Percentiles rank a stretch among this genome's conserved stretches.
phyloP scores from a whole-genome alignment of 1,140 invertebrate species.

The Limonius californicus region DNA sequence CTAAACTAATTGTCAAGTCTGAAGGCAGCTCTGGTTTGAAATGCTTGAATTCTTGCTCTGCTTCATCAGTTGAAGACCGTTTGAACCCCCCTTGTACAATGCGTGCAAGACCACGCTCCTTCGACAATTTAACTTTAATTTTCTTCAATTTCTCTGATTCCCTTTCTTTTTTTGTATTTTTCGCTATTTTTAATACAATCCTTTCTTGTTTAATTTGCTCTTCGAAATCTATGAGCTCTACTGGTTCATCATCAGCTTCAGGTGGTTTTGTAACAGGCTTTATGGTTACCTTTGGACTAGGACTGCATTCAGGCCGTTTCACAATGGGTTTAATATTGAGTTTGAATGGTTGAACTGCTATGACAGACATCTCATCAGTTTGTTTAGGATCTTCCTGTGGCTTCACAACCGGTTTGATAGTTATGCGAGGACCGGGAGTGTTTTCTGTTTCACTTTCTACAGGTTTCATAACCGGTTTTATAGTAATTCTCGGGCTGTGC shows the following conservation, averaged over 20 bases:
- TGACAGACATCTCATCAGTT: background rate
- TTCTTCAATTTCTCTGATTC: conserved; percentile 39
- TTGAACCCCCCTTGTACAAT: conserved; percentile 38
- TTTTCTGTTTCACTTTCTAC: conserved; percentile 28
- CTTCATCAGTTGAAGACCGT: conserved; percentile 20
- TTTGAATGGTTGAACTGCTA: conserved; percentile 31
- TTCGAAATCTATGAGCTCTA: conserved; percentile 20
- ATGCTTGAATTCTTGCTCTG: conserved; percentile 3
- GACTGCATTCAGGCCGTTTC: conserved; percentile 29
- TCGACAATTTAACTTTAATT: conserved; percentile 45
- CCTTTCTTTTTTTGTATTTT: conserved; percentile 32
- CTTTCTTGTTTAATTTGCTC: conserved; percentile 41
- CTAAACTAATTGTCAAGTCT: conserved; percentile 21
- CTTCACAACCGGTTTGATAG: conserved; percentile 29
- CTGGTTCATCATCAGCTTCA: background rate
- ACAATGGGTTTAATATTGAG: conserved; percentile 42
- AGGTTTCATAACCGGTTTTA: conserved; percentile 37
- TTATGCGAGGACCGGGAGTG: conserved; percentile 19
- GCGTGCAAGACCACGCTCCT: conserved; percentile 41
- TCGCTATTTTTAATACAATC: conserved; percentile 46
- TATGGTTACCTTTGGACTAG: conserved; percentile 33
- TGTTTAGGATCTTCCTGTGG: conserved; percentile 3
- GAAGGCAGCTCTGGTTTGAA: background rate
- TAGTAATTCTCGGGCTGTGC: conserved; percentile 43
- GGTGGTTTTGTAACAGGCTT: conserved; percentile 29